Evolutionary conservation across 1,140 invertebrate genomes (phyloP), one percentile per base, ranked within the genome.

Genomic region (Psilanteris sp.): DNA sequence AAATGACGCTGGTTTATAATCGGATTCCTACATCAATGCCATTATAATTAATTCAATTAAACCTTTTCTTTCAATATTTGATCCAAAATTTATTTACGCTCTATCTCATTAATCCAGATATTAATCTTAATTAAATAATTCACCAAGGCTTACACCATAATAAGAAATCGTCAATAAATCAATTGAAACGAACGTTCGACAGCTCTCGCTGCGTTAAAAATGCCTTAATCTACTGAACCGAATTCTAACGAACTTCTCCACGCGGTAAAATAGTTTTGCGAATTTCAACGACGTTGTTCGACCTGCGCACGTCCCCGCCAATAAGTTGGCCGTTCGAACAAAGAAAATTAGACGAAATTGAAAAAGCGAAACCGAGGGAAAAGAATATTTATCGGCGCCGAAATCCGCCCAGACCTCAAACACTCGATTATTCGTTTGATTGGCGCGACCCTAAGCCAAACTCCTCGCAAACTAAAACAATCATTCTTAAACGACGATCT

Each of bases 401-500:
- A 50, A 41, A 52, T 43, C 44, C 36, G 15, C 26, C 20, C 7
- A 50, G 37, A n/a, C 44, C 46, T 54, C 46, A 44, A 43, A 52
- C 20, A 52, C 10, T 46, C 22, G 3, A 67, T 46, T 67, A 67
- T 54, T 41, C 36, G 14, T 3, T 18, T 14, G 29, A 14, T 26
- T 4, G n/a, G n/a, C n/a, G n/a, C n/a, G 10, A 6, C 29, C 29
- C 31, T 4, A 3, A 2, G 11, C 11, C 1, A 26, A 43, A 66
- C 36, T 52, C 36, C 14, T 32, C 24, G 13, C 4, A 34, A 64
- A 43, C 22, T 36, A 18, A 34, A 39, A 54, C 48, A 44, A 54
- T 44, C 20, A 37, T 67, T 67, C 48, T 67, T 67, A 67, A 54
- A 55, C 26, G 32, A n/a, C 34, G 37, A 43, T 37, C 9, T 7